Conservation (phyloP, 2,888 invertebrate genomes). For the Odontomyia ornata region DNA sequence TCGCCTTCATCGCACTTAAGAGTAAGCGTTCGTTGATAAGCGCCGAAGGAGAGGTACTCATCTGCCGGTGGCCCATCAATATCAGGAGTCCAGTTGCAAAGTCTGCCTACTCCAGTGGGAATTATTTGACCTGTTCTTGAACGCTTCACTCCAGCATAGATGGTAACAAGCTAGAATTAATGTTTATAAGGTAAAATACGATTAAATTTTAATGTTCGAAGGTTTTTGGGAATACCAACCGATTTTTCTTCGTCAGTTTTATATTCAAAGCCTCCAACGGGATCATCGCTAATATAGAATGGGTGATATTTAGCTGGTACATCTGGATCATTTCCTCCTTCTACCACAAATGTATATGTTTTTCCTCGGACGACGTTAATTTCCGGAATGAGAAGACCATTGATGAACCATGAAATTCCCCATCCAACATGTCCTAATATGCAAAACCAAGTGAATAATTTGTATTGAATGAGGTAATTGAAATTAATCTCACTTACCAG, state of each 20-base stretch:
- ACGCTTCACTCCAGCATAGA: constrained; percentile 83
- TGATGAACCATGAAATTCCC: constrained; percentile 95
- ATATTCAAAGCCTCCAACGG: constrained; percentile 88
- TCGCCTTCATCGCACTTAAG: constrained; percentile 85
- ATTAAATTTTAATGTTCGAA: not conserved
- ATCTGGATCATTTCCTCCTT: constrained; percentile 83
- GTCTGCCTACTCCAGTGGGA: constrained; percentile 82
- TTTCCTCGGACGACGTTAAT: constrained; percentile 87
- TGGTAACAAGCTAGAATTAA: constrained; percentile 71
- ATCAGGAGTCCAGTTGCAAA: constrained; percentile 89
- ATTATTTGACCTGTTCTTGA: constrained; percentile 73
- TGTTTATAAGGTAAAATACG: not conserved
- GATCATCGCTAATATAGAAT: constrained; percentile 92
- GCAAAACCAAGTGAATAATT: constrained; percentile 33
- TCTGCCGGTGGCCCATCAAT: constrained; percentile 76
- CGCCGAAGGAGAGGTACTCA: constrained; percentile 86
- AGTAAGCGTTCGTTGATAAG: constrained; percentile 85
- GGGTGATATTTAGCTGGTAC: constrained; percentile 88
- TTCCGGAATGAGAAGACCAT: constrained; percentile 90
- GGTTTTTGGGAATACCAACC: constrained; percentile 66
- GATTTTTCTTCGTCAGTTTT: constrained; percentile 82
- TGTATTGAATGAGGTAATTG: not conserved
- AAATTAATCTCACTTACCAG: constrained; percentile 70
- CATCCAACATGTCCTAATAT: constrained; percentile 86
- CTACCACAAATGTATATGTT: constrained; percentile 87